phyloP scores from a whole-genome alignment of 2,113 vertebrate genomes.

The Anhinga anhinga region DNA sequence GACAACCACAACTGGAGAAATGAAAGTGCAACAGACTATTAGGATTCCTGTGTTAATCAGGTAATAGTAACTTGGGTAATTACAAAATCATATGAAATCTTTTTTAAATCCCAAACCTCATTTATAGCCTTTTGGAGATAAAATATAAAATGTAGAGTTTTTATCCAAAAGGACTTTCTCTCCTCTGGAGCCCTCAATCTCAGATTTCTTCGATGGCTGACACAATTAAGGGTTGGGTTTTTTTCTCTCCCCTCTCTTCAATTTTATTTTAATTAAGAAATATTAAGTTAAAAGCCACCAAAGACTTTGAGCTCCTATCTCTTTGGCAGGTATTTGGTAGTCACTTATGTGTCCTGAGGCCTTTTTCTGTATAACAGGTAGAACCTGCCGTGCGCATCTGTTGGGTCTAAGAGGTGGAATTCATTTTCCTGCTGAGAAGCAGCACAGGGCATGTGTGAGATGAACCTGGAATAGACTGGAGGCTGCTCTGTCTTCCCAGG shows the following conservation, averaged over 20 bases:
- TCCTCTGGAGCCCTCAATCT: slow-evolving; percentile 58
- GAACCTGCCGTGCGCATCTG: slow-evolving; percentile 18
- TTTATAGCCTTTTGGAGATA: slow-evolving; percentile 78
- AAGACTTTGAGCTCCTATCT: slow-evolving; percentile 40
- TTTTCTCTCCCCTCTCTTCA: slow-evolving; percentile 47
- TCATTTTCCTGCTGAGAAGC: background rate
- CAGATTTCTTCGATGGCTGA: slow-evolving; percentile 62
- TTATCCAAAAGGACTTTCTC: slow-evolving; percentile 73
- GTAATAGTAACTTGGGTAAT: slow-evolving; percentile 81
- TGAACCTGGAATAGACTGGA: slow-evolving; percentile 2
- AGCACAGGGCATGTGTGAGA: background rate
- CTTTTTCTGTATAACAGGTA: background rate
- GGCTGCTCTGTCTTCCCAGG: background rate
- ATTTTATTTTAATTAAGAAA: slow-evolving; percentile 77
- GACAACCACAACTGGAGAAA: slow-evolving; percentile 74
- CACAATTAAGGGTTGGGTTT: slow-evolving; percentile 36
- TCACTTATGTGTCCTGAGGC: slow-evolving; percentile 33
- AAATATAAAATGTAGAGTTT: slow-evolving; percentile 65
- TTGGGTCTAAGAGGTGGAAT: background rate
- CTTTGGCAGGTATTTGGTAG: slow-evolving; percentile 48
- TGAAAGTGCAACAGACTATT: slow-evolving; percentile 70
- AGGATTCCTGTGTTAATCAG: slow-evolving; percentile 80
- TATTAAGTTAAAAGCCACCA: slow-evolving; percentile 62
- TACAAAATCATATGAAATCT: slow-evolving; percentile 80
- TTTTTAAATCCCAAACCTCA: slow-evolving; percentile 78